phyloP scores from a whole-genome alignment of 2,113 vertebrate species.

The Pteruthius melanotis region DNA sequence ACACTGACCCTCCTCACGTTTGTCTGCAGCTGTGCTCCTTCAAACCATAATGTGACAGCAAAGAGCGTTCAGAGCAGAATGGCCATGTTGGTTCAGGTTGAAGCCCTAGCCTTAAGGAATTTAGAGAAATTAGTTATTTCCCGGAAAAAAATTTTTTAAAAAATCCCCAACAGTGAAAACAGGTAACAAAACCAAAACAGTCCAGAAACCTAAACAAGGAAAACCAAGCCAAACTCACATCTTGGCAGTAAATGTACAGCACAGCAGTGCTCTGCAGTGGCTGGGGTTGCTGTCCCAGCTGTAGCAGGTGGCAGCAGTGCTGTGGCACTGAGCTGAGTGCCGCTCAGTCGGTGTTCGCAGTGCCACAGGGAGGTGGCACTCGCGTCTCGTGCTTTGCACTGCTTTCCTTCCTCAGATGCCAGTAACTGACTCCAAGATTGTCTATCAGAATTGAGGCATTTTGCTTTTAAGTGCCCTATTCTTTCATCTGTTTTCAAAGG shows the following conservation, averaged over 20 bases:
- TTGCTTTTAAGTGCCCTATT: neutral
- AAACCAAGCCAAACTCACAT: neutral
- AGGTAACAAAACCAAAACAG: neutral
- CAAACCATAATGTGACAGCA: rapidly evolving
- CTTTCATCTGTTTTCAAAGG: neutral
- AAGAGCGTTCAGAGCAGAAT: neutral
- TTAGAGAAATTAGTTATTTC: neutral
- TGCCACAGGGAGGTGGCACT: slow-evolving; percentile 4
- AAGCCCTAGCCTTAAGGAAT: neutral
- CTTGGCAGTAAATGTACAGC: neutral
- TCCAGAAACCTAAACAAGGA: neutral
- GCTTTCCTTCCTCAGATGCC: neutral
- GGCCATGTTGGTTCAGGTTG: neutral
- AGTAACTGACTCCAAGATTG: rapidly evolving
- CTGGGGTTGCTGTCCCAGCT: neutral
- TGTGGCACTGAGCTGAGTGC: neutral
- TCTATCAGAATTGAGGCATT: neutral
- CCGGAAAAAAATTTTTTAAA: neutral
- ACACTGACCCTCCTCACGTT: neutral
- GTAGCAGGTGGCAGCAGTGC: neutral
- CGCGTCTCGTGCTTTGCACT: neutral
- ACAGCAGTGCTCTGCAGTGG: neutral
- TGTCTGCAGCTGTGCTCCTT: neutral
- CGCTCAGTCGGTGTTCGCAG: neutral
- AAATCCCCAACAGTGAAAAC: neutral